Evolutionary conservation across 2,797 vertebrate species (phyloP).

Genomic region (Tenualosa ilisha): DNA sequence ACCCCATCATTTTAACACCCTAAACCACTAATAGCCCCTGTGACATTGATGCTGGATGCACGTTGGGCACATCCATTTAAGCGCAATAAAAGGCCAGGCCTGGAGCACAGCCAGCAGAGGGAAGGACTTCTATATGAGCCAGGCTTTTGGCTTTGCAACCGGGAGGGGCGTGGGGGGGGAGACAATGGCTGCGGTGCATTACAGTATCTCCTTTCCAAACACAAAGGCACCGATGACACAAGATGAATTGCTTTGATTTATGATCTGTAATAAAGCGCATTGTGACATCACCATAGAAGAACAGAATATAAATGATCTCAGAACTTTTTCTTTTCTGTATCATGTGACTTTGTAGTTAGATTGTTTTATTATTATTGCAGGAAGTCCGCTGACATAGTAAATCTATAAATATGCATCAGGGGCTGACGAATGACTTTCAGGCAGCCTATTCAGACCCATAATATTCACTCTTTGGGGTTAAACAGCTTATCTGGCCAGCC

Average conservation of each 20-base stretch:
- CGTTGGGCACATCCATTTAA: conserved; percentile 49
- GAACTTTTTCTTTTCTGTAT: neutral
- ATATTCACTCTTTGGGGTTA: neutral
- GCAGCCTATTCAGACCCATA: too few species aligned
- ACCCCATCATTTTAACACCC: conserved; percentile 19
- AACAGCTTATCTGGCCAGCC: neutral
- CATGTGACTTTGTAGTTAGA: neutral
- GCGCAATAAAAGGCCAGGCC: conserved; percentile 43
- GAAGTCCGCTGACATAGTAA: neutral
- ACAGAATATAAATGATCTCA: neutral
- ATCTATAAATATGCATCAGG: neutral
- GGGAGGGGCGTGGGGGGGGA: conserved; percentile 1
- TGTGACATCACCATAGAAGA: conserved; percentile 8
- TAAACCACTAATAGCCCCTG: conserved; percentile 41
- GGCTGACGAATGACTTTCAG: neutral
- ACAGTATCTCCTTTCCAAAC: neutral
- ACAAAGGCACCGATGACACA: neutral
- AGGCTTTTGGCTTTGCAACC: neutral
- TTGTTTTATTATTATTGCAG: neutral
- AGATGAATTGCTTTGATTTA: conserved; percentile 13
- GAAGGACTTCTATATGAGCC: neutral
- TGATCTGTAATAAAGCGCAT: neutral
- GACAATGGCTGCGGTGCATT: neutral
- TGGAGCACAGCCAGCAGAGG: conserved; percentile 31
- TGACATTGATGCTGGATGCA: conserved; percentile 49